Conservation (phyloP, 2,113 vertebrate species). For the Rhinogobius similis region DNA sequence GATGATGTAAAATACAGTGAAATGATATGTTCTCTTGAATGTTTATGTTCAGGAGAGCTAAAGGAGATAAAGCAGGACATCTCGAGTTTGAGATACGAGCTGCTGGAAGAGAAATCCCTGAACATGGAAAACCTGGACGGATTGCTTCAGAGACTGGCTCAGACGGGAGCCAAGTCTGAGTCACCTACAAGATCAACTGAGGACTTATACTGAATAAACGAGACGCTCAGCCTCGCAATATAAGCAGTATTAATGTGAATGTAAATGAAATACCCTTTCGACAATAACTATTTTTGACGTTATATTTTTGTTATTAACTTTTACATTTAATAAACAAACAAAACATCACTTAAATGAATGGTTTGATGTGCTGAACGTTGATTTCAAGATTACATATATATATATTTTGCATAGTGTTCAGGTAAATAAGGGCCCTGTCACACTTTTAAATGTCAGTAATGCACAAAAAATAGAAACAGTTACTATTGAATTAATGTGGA, state of each 20-base stretch:
- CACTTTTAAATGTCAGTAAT: too few species aligned
- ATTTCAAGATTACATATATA: too few species aligned
- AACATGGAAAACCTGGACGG: conserved; percentile 91
- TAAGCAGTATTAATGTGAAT: conserved; percentile 23
- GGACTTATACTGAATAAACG: not conserved
- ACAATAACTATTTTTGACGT: not conserved
- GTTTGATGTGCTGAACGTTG: not conserved
- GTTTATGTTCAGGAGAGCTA: conserved; percentile 84
- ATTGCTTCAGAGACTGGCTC: conserved; percentile 88
- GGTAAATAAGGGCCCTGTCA: not conserved
- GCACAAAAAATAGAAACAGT: not conserved
- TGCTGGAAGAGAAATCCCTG: conserved; percentile 95
- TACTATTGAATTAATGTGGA: not conserved
- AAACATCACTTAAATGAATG: not conserved
- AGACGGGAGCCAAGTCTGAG: conserved; percentile 73
- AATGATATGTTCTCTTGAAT: not conserved
- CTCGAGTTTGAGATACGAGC: conserved; percentile 95
- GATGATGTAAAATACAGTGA: not conserved
- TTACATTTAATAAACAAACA: conserved; percentile 3
- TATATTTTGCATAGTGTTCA: not conserved
- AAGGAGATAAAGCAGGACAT: conserved; percentile 99
- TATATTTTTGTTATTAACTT: not conserved
- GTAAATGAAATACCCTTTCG: conserved; percentile 6
- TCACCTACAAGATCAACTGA: not conserved
- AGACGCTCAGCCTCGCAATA: not conserved